Conservation (phyloP, 2,888 invertebrate genomes). For the Andrena camellia region DNA sequence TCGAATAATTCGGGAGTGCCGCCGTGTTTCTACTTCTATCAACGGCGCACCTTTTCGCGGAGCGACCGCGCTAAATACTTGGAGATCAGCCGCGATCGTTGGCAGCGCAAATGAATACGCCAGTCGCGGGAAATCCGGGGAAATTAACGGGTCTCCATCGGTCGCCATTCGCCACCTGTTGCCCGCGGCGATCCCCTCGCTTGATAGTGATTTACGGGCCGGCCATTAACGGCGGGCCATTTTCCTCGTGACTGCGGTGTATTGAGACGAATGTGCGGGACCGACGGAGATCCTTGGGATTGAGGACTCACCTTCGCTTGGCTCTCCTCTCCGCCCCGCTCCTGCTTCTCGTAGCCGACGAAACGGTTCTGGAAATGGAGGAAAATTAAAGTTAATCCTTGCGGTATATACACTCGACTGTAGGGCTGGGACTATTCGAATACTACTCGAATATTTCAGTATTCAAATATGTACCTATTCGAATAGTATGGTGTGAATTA, state of each 20-base stretch:
- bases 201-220: constrained; percentile 55
- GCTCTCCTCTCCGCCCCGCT: constrained; percentile 72
- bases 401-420: background rate
- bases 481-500: too few relatives aligned
- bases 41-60: background rate
- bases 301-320: constrained; percentile 77
- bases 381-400: constrained; percentile 14
- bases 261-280: constrained; percentile 47
- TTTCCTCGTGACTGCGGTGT: background rate
- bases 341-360: constrained; percentile 69
- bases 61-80: background rate
- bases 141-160: constrained; percentile 58
- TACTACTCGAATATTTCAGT: too few relatives aligned
- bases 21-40: background rate
- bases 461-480: too few relatives aligned
- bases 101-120: constrained; percentile 41
- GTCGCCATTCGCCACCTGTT: constrained; percentile 70
- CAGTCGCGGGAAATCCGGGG: background rate
- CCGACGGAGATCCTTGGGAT: constrained; percentile 27
- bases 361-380: constrained; percentile 76
- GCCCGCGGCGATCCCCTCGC: constrained; percentile 56
- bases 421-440: too few relatives aligned
- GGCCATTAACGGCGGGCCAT: constrained; percentile 24
- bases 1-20: background rate
- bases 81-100: constrained; percentile 18